A percentile compares a stretch with the other conserved stretches of the same genome.
Conservation (phyloP, 2,888 invertebrate genomes). For the Uloborus plumipes region DNA sequence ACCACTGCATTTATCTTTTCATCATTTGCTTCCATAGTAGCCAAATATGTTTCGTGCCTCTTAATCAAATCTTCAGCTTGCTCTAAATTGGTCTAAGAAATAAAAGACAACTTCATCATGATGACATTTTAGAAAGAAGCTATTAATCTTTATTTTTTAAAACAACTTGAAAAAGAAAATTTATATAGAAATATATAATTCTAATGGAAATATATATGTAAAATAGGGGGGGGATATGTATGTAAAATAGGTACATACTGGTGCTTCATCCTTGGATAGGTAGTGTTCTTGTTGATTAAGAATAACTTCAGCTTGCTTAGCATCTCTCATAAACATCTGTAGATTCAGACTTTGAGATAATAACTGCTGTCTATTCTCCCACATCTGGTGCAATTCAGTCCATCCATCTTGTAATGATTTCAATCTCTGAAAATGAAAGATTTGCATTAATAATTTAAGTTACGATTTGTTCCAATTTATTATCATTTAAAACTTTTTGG, state of each 20-base stretch:
- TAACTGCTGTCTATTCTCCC: conserved; percentile 97
- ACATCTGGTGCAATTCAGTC: conserved; percentile 99
- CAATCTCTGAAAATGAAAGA: conserved; percentile 76
- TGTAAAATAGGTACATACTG: conserved; percentile 74
- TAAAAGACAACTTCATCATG: conserved; percentile 1
- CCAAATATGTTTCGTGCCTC: conserved; percentile 98
- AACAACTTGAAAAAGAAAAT: conserved; percentile 7
- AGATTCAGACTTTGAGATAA: conserved; percentile 94
- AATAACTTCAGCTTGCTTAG: conserved; percentile 96
- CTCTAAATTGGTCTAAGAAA: conserved; percentile 81
- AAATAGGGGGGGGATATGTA: not conserved
- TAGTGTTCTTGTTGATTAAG: conserved; percentile 98
- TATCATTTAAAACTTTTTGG: not conserved
- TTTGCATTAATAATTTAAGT: too few species aligned
- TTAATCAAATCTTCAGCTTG: conserved; percentile 98
- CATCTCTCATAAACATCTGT: conserved; percentile 95
- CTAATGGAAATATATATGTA: not conserved
- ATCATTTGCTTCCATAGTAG: conserved; percentile 99
- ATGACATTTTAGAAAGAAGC: not conserved
- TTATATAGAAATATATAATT: not conserved
- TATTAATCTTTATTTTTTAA: not conserved
- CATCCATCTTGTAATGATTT: conserved; percentile 99
- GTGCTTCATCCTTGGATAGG: conserved; percentile 95
- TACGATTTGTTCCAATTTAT: not conserved
- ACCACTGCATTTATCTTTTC: conserved; percentile 98